Evolutionary conservation across 2,888 invertebrate genomes (phyloP).

Genomic region (Lagria hirta): DNA sequence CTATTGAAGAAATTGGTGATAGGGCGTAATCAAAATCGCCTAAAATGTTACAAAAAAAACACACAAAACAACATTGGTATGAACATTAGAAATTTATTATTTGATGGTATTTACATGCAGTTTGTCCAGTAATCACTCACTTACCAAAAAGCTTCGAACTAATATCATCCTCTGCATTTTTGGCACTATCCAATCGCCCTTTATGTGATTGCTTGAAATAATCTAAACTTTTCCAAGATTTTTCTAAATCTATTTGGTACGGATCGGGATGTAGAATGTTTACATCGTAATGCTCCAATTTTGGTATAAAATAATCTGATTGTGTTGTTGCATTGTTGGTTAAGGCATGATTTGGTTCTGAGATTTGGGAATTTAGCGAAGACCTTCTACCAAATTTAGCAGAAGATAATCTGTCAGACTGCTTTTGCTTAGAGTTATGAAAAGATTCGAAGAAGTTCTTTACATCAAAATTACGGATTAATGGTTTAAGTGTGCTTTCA

Average conservation of each 20-base stretch:
- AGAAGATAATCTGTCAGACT: slow-evolving; percentile 32
- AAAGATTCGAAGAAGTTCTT: slow-evolving; percentile 10
- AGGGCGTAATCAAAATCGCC: slow-evolving; percentile 23
- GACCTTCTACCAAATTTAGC: slow-evolving; percentile 45
- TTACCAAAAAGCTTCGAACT: slow-evolving; percentile 21
- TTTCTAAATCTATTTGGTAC: slow-evolving; percentile 35
- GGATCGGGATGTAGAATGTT: slow-evolving; percentile 26
- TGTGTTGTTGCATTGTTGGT: slow-evolving; percentile 18
- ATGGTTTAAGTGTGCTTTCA: too few relatives aligned
- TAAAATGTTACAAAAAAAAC: slow-evolving; percentile 3
- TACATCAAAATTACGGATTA: slow-evolving; percentile 11
- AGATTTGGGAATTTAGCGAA: slow-evolving; percentile 37
- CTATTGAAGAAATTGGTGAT: slow-evolving; percentile 29
- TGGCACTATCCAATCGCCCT: slow-evolving; percentile 44
- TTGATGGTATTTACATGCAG: slow-evolving; percentile 9
- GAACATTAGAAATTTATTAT: too few relatives aligned
- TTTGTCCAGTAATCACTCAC: slow-evolving; percentile 17
- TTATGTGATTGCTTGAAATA: slow-evolving; percentile 45
- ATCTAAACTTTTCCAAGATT: slow-evolving; percentile 43
- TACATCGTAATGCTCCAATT: slow-evolving; percentile 30
- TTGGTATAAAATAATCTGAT: slow-evolving; percentile 26
- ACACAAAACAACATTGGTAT: slow-evolving; percentile 4
- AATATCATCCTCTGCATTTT: slow-evolving; percentile 20
- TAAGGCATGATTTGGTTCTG: slow-evolving; percentile 32
- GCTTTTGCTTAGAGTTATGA: too few relatives aligned